These are phyloP conservation scores for Uropetala carovei DNA, from an alignment of 2,888 invertebrate genomes.

Conservation along the genomic window DNA sequence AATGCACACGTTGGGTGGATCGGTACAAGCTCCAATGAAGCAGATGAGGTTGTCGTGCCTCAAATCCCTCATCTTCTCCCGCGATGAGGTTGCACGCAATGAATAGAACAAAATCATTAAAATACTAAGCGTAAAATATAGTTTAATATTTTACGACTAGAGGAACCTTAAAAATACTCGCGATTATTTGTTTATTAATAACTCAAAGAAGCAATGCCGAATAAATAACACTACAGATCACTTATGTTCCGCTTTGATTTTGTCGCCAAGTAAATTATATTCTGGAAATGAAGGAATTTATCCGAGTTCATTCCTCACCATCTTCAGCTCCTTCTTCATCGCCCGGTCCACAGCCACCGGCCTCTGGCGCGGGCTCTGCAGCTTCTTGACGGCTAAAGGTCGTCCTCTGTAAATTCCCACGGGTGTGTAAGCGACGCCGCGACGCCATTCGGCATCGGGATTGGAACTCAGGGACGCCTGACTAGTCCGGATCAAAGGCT, in stretches of 20 bases:
- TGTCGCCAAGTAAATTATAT: too few relatives aligned
- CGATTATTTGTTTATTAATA: too few relatives aligned
- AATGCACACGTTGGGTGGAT: constrained; percentile 92
- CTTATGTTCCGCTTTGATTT: too few relatives aligned
- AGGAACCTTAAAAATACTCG: too few relatives aligned
- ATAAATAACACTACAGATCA: too few relatives aligned
- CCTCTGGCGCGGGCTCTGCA: constrained; percentile 81
- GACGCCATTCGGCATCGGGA: constrained; percentile 92
- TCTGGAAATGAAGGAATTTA: too few relatives aligned
- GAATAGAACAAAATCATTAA: not conserved
- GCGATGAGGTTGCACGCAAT: not conserved
- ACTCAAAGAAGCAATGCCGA: too few relatives aligned
- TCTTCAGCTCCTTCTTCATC: constrained; percentile 95
- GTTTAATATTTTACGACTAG: too few relatives aligned
- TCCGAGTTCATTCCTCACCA: constrained; percentile 78
- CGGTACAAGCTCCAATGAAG: constrained; percentile 94
- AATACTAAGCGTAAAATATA: not conserved
- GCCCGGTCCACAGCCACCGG: constrained; percentile 92
- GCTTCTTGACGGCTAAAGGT: constrained; percentile 90
- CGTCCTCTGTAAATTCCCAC: constrained; percentile 93
- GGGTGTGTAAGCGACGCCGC: constrained; percentile 92
- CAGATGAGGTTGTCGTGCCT: constrained; percentile 94
- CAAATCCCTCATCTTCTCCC: constrained; percentile 87
- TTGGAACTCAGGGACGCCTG: constrained; percentile 95
- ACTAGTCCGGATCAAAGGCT: constrained; percentile 84